These are phyloP conservation scores for Xiphophorus birchmanni DNA, from an alignment of 2,797 vertebrate genomes.

Conservation along the genomic window DNA sequence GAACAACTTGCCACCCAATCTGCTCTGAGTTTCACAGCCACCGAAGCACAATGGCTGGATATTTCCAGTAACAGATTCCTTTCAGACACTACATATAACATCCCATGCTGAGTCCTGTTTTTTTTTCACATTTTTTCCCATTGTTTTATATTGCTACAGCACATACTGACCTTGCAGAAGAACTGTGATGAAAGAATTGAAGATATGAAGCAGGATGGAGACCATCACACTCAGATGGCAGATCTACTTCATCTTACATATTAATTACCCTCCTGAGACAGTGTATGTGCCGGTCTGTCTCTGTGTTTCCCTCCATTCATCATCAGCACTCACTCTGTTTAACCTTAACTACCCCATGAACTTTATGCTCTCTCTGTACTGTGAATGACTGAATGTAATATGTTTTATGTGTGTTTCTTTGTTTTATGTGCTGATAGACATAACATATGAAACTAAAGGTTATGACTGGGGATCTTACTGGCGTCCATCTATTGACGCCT, in stretches of 20 bases:
- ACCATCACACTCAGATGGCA: not conserved
- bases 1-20: not conserved
- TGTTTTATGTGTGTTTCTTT: constrained; percentile 34
- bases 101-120: not conserved
- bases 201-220: not conserved
- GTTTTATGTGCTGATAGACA: constrained; percentile 9
- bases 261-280: constrained; percentile 57
- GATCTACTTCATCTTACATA: not conserved
- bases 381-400: constrained; percentile 16
- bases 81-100: not conserved
- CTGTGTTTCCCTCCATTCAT: constrained; percentile 32
- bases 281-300: constrained; percentile 46
- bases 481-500: constrained; percentile 62
- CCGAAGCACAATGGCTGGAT: not conserved
- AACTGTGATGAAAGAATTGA: not conserved
- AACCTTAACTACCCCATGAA: constrained; percentile 22
- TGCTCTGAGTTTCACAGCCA: not conserved
- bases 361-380: constrained; percentile 19
- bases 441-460: constrained; percentile 39
- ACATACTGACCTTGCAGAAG: not conserved
- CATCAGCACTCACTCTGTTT: constrained; percentile 48
- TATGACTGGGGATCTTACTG: constrained; percentile 46
- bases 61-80: not conserved
- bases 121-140: not conserved
- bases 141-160: not conserved